Base-by-base conservation (phyloP, 2,113 vertebrate genomes). In the Misgurnus anguillicaudatus region DNA sequence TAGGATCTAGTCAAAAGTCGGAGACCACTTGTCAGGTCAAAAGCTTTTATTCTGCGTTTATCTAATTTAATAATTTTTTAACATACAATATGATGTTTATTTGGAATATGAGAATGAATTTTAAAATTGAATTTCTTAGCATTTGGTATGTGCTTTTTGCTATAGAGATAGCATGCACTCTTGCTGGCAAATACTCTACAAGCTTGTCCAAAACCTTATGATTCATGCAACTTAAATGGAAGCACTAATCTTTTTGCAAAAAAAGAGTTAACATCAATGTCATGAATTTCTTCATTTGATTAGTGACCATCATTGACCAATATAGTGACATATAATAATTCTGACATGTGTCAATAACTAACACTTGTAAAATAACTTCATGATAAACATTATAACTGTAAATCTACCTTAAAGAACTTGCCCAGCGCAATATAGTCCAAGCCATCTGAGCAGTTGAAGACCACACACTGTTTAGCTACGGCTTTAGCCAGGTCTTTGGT, bases 401-500 rank as follows among this genome's bases (percentile, higher is more conserved):
- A 13, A 66, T 1, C 85, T 80, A 97, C 95, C 93, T 97, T 97
- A 83, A 98, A 97, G 88, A 97, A 97, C 84, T 97, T 98, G 48
- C 95, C 95, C 69, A 96, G 85, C 19, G 95, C 95, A 53, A 97
- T 90, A 85, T 96, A 98, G 90, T 97, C 95, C 82, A 97, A 86
- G 64, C 95, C 95, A 70, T 98, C 96, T 0, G 95, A 98, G 86
- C 95, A 96, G 90, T 95, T 97, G 87, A 98, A 97, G 78, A 97
- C 95, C 2, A 97, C 95, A 83, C 95, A 92, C 51, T 97, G 95
- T 61, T 98, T 96, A 65, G 96, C 96, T 11, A 97, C 91, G 53
- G 96, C 95, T 87, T 97, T 97, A 78, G 96, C 95, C 85, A 97
- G 89, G 70, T 97, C 95, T 87, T 98, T 96, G 62, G 95, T 97